Evolutionary conservation across 2,113 vertebrate genomes (phyloP).

Genomic region (Sula dactylatra): DNA sequence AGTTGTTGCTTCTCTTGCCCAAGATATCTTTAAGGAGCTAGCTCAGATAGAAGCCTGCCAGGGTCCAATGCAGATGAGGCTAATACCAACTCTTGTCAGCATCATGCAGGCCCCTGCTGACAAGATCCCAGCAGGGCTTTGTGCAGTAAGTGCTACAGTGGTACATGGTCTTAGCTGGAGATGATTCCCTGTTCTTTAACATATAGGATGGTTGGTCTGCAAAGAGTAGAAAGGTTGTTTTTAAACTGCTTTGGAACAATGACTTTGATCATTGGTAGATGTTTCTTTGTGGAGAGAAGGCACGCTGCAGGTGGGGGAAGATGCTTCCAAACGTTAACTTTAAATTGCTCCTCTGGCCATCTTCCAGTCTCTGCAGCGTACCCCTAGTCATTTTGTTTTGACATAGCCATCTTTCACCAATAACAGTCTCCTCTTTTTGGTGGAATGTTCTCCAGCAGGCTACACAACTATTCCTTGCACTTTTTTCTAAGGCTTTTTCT

Average conservation of each 20-base stretch:
- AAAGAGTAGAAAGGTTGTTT: neutral
- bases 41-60: slow-evolving; percentile 96
- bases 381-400: neutral
- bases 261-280: neutral
- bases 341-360: neutral
- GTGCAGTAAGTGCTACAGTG: slow-evolving; percentile 83
- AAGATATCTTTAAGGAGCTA: slow-evolving; percentile 98
- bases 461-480: neutral
- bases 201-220: neutral
- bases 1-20: slow-evolving; percentile 93
- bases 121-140: slow-evolving; percentile 95
- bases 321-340: neutral
- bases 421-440: neutral
- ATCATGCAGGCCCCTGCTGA: slow-evolving; percentile 98
- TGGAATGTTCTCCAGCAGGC: neutral
- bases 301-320: neutral
- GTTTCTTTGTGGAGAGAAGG: neutral
- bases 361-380: neutral
- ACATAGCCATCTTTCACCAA: neutral
- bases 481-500: neutral
- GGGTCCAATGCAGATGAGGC: slow-evolving; percentile 94
- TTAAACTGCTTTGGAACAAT: neutral
- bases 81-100: slow-evolving; percentile 96
- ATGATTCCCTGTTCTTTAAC: neutral
- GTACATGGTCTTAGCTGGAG: neutral